Conservation (phyloP, 1,140 invertebrate genomes). For the Cydia splendana region DNA sequence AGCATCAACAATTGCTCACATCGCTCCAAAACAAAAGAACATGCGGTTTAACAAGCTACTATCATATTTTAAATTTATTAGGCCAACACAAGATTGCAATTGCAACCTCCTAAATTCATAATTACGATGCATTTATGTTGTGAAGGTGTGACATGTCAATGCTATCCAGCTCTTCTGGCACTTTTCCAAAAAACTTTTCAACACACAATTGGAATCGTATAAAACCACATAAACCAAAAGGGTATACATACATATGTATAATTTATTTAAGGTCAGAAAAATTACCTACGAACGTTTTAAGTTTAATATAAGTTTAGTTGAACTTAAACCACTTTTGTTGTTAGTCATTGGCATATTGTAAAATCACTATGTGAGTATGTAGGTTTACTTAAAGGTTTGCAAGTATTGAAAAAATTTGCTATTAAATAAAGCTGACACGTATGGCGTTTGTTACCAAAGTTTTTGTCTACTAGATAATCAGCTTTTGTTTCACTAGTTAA, state of each 20-base stretch:
- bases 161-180: constrained; percentile 12
- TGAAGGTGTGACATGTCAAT: neutral
- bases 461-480: too few species aligned
- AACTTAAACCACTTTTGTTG: too few species aligned
- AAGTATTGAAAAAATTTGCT: too few species aligned
- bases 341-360: neutral
- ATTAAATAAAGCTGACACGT: too few species aligned
- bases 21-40: neutral
- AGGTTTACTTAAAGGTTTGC: too few species aligned
- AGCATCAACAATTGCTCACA: constrained; percentile 35
- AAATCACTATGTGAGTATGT: neutral
- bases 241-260: neutral
- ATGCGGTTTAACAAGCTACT: neutral
- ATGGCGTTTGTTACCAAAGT: too few species aligned
- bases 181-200: neutral
- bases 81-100: neutral
- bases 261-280: neutral
- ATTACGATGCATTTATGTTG: neutral
- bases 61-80: neutral
- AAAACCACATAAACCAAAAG: neutral
- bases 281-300: neutral
- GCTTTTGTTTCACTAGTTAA: neutral
- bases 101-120: neutral
- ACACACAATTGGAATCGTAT: constrained; percentile 3
- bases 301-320: too few species aligned